Evolutionary conservation across 2,888 invertebrate genomes (phyloP).

Genomic region (Cyaniris semiargus): DNA sequence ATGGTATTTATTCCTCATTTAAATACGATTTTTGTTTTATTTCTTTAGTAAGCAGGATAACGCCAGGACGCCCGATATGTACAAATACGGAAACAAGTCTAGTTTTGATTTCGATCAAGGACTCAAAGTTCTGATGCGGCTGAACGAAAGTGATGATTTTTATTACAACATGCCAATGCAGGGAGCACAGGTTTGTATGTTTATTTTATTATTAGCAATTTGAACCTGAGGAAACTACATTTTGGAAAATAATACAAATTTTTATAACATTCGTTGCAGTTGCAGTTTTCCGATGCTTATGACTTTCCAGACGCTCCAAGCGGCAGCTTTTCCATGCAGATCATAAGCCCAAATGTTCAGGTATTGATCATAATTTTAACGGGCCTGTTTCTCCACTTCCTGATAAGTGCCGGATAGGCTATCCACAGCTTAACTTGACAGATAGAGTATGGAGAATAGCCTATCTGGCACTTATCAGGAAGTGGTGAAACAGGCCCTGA

Average conservation of each 20-base stretch:
- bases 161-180: conserved; percentile 71
- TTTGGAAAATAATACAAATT: background rate
- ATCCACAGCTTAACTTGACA: too few relatives aligned
- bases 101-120: conserved; percentile 69
- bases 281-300: conserved; percentile 77
- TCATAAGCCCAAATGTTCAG: conserved; percentile 65
- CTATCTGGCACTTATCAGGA: too few relatives aligned
- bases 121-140: conserved; percentile 59
- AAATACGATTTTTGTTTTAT: too few relatives aligned
- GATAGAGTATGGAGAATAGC: too few relatives aligned
- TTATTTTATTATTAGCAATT: background rate
- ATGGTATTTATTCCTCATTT: too few relatives aligned
- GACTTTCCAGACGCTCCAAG: conserved; percentile 81
- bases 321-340: conserved; percentile 74
- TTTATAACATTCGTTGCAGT: conserved; percentile 51
- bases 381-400: too few relatives aligned
- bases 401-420: too few relatives aligned
- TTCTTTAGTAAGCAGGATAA: conserved; percentile 46
- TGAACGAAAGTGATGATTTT: conserved; percentile 72
- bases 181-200: conserved; percentile 64
- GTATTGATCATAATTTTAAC: conserved; percentile 47
- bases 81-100: conserved; percentile 70
- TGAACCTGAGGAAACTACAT: background rate
- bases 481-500: too few relatives aligned
- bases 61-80: conserved; percentile 58